phyloP scores from a whole-genome alignment of 1,140 invertebrate genomes.

The Bombus breviceps region DNA sequence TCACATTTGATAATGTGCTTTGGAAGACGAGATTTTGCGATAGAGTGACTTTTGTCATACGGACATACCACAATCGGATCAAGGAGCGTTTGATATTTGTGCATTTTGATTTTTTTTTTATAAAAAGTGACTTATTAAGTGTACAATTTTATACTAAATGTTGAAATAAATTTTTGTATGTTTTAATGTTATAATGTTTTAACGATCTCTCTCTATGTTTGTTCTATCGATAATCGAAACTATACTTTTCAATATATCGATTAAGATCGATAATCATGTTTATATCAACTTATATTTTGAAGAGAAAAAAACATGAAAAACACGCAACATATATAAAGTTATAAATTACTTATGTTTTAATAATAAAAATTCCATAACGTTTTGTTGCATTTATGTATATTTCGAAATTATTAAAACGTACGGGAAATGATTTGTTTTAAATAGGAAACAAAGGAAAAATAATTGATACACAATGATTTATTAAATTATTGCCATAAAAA shows the following conservation, averaged over 20 bases:
- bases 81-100: background rate
- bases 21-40: slow-evolving; percentile 71
- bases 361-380: too few relatives aligned
- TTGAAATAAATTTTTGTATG: background rate
- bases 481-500: slow-evolving; percentile 38
- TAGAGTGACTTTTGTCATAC: slow-evolving; percentile 72
- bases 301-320: background rate
- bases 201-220: background rate
- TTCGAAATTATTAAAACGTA: too few relatives aligned
- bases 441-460: slow-evolving; percentile 1
- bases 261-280: background rate
- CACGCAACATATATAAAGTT: too few relatives aligned
- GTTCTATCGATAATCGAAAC: background rate
- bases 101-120: slow-evolving; percentile 23
- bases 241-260: background rate
- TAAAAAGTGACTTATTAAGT: background rate
- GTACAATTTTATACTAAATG: background rate
- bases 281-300: background rate
- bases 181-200: background rate
- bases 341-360: too few relatives aligned
- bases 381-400: too few relatives aligned
- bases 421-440: background rate
- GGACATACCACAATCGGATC: slow-evolving; percentile 66
- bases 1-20: slow-evolving; percentile 78
- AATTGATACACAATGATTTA: slow-evolving; percentile 33